These are phyloP conservation scores for Sinohyriopsis cumingii DNA, from an alignment of 2,888 invertebrate genomes.

Conservation along the genomic window DNA sequence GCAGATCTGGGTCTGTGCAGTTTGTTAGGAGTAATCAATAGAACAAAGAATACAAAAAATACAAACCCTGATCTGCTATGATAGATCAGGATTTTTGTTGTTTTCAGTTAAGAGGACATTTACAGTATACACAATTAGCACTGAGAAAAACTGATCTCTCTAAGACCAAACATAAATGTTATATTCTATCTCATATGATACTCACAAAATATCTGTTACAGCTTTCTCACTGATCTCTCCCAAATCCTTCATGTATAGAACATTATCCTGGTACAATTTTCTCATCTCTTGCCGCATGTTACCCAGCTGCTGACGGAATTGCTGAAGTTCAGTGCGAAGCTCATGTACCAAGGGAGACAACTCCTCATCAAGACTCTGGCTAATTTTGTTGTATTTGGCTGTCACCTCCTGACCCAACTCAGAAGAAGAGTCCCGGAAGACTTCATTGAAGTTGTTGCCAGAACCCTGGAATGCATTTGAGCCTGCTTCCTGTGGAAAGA, in stretches of 20 bases:
- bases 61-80: no score
- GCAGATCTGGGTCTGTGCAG: no score
- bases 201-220: constrained; percentile 39
- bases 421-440: constrained; percentile 21
- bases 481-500: no score
- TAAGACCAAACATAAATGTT: no score
- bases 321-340: constrained; percentile 35
- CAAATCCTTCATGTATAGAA: constrained; percentile 45
- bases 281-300: constrained; percentile 37
- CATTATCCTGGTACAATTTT: constrained; percentile 49
- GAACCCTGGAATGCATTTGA: constrained; percentile 24
- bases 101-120: no score
- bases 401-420: constrained; percentile 39
- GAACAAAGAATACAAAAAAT: no score
- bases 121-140: no score
- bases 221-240: constrained; percentile 30
- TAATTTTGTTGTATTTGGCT: constrained; percentile 43
- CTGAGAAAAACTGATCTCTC: no score
- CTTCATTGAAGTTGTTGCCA: constrained; percentile 25
- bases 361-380: constrained; percentile 45
- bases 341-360: constrained; percentile 35
- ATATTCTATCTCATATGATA: constrained; percentile 1
- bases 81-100: no score
- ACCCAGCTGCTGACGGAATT: constrained; percentile 32
- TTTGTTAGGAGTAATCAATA: no score